Percentiles rank a stretch among this genome's conserved stretches.
phyloP scores from a whole-genome alignment of 2,888 invertebrate species.

The Hylaea fasciaria region DNA sequence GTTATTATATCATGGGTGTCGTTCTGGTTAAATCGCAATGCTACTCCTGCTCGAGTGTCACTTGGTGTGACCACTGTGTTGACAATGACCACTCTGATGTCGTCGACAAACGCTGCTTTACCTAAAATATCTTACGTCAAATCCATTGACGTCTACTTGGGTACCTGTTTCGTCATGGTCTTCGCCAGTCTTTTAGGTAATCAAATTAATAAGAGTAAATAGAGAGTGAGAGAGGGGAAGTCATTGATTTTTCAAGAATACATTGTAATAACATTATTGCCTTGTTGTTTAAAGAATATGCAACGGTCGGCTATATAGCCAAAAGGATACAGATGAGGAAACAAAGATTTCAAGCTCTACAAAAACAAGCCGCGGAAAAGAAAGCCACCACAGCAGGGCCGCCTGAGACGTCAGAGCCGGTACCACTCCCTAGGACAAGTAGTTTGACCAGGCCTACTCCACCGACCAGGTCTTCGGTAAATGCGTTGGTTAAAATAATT shows the following conservation, averaged over 20 bases:
- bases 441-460: conserved; percentile 86
- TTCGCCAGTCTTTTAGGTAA: conserved; percentile 97
- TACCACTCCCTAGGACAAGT: conserved; percentile 86
- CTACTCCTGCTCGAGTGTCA: conserved; percentile 96
- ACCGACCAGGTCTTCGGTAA: conserved; percentile 76
- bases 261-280: neutral
- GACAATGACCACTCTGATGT: conserved; percentile 99
- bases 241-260: too few species aligned
- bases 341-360: conserved; percentile 94
- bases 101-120: conserved; percentile 97
- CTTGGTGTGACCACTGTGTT: conserved; percentile 97
- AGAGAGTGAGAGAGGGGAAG: too few species aligned
- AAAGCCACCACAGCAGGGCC: conserved; percentile 67
- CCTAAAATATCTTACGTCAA: conserved; percentile 99
- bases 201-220: neutral
- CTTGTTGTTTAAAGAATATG: conserved; percentile 91
- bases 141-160: conserved; percentile 98
- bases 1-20: conserved; percentile 99
- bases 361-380: conserved; percentile 96
- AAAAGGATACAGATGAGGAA: conserved; percentile 98
- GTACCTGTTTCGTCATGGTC: conserved; percentile 99
- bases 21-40: conserved; percentile 98
- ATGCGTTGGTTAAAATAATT: neutral
- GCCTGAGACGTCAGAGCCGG: conserved; percentile 64
- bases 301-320: conserved; percentile 98